Base-by-base conservation (phyloP, 92 coral and sea anemone genomes). In the Muricea muricata region DNA sequence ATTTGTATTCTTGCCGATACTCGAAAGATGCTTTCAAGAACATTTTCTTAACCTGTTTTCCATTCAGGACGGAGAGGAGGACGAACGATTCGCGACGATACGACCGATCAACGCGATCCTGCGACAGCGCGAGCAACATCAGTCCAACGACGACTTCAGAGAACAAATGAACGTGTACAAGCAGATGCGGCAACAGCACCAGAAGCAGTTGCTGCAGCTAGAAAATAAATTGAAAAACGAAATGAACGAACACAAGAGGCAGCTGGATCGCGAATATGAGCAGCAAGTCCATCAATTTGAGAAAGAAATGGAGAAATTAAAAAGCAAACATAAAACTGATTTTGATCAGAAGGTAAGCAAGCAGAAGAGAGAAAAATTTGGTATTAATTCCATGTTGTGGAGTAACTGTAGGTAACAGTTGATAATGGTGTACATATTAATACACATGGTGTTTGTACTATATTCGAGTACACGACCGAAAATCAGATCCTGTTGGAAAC, bases 201-300 rank as follows among this genome's bases (percentile, higher is more conserved):
- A 97, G 81, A 87, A 89, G 65, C 98, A 97, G 66, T 90, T 97
- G 13, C 87, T 87, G 58, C 89, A 83, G 37, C 89, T 97, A 50
- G 99, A 97, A 85, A 91, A 86, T 75, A 90, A 90, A 34, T 92
- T 94, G 21, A 93, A 88, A 77, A 78, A 94, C 28, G 99, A 97
- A 79, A 97, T 97, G 99, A 94, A 97, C 23, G 99, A 97, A 35
- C 99, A 97, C 72, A 90, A 95, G 29, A 88, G 94, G 29, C 91
- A 83, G 13, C 85, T 97, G 32, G 99, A 97, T 89, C 92, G 87
- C 71, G 99, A 97, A 66, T 94, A 97, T 30, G 99, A 97, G 54
- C 65, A 81, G n/a, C 99, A 97, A 91, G 99, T 97, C 31, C 99
- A 97, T 68, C 97, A 92, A 87, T 97, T 97, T 78, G 99, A 97